These are phyloP conservation scores for Opisthocomus hoazin DNA, from an alignment of 2,113 vertebrate genomes.

Conservation along the genomic window DNA sequence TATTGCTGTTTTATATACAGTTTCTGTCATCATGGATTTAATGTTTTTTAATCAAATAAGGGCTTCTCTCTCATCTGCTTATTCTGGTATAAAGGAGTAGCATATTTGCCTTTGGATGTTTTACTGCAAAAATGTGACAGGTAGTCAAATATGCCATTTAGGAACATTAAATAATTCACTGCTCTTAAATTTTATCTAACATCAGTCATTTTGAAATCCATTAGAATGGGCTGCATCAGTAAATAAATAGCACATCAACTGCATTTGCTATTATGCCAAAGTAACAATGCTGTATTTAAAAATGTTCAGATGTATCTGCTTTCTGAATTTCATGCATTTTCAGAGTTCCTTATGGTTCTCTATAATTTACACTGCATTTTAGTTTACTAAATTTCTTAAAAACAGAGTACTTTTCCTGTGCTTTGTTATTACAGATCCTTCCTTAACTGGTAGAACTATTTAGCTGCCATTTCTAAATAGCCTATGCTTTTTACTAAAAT, in stretches of 20 bases:
- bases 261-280: neutral
- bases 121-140: constrained; percentile 3
- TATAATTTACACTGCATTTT: neutral
- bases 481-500: neutral
- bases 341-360: neutral
- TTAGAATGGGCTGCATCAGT: constrained; percentile 12
- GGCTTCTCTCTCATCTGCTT: neutral
- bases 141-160: constrained; percentile 23
- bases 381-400: neutral
- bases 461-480: neutral
- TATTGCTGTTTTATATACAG: neutral
- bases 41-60: neutral
- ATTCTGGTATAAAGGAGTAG: neutral
- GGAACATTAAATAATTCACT: constrained; percentile 38
- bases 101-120: constrained; percentile 4
- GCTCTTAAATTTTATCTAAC: constrained; percentile 17
- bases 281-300: neutral
- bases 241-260: constrained; percentile 3
- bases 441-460: neutral
- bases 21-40: neutral
- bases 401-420: neutral
- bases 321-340: neutral
- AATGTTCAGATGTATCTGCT: neutral
- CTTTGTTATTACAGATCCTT: neutral
- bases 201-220: constrained; percentile 6